Percentiles rank a stretch among this genome's conserved stretches.
Conservation (phyloP, 2,888 invertebrate genomes). For the Sphaeridia pumilis region DNA sequence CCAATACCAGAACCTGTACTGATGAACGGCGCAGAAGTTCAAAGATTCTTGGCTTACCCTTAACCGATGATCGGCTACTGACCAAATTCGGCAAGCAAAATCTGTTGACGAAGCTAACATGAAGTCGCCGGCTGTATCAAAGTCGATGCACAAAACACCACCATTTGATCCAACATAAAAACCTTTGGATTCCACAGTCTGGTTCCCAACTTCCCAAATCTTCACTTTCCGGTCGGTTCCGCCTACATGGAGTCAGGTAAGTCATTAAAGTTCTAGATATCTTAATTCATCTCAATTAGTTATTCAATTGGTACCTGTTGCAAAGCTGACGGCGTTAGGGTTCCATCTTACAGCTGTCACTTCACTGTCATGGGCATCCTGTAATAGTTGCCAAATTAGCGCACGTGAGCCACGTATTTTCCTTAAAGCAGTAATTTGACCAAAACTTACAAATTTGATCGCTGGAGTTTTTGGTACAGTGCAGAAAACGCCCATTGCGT, state of each 20-base stretch:
- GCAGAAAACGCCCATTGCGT: slow-evolving; percentile 33
- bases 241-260: slow-evolving; percentile 58
- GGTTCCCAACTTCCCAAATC: slow-evolving; percentile 60
- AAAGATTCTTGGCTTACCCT: slow-evolving; percentile 53
- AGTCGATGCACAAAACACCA: slow-evolving; percentile 90
- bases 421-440: no score
- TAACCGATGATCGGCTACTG: slow-evolving; percentile 75
- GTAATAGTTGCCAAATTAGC: no score
- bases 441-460: slow-evolving; percentile 67
- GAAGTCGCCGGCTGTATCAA: slow-evolving; percentile 76
- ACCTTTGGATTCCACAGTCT: slow-evolving; percentile 53
- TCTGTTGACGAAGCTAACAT: slow-evolving; percentile 91
- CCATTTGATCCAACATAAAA: slow-evolving; percentile 86
- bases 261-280: no score
- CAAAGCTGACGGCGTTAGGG: slow-evolving; percentile 59
- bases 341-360: slow-evolving; percentile 93
- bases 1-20: neutral
- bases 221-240: slow-evolving; percentile 95
- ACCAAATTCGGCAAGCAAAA: slow-evolving; percentile 93
- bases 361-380: slow-evolving; percentile 96
- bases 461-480: slow-evolving; percentile 56
- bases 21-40: neutral
- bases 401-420: no score
- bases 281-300: no score
- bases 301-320: no score